Evolutionary conservation across 2,888 invertebrate species (phyloP).

Genomic region (Tetranychus truncatus): DNA sequence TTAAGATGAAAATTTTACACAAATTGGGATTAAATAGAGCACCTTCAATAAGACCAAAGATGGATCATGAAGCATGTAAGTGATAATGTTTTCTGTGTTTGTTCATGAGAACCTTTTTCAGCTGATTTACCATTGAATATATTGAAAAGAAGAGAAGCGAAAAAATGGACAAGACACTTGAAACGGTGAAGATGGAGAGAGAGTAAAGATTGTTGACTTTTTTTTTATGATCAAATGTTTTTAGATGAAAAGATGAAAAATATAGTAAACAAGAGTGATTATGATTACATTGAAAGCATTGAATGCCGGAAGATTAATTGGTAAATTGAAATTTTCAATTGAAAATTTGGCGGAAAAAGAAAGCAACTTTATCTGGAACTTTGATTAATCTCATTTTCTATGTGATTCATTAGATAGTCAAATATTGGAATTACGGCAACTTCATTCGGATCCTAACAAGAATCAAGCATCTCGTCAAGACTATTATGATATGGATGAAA

Average conservation of each 20-base stretch:
- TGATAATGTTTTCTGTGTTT: not conserved
- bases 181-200: not conserved
- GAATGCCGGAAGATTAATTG: too few relatives aligned
- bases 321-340: too few relatives aligned
- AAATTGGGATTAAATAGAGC: conserved; percentile 19
- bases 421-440: not conserved
- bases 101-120: not conserved
- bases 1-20: conserved; percentile 20
- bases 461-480: not conserved
- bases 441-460: conserved; percentile 1
- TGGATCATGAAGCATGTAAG: conserved; percentile 14
- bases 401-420: not conserved
- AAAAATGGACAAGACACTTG: not conserved
- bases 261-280: too few relatives aligned
- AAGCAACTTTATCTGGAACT: too few relatives aligned
- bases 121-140: too few relatives aligned
- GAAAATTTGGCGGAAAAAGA: too few relatives aligned
- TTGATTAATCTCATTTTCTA: not conserved
- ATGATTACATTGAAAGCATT: too few relatives aligned
- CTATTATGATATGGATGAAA: not conserved
- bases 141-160: not conserved
- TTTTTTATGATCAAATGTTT: too few relatives aligned
- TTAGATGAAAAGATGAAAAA: too few relatives aligned
- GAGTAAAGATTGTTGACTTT: not conserved
- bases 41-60: conserved; percentile 14